These are phyloP conservation scores for Azemiops feae DNA, from an alignment of 2,113 vertebrate species.

Conservation along the genomic window DNA sequence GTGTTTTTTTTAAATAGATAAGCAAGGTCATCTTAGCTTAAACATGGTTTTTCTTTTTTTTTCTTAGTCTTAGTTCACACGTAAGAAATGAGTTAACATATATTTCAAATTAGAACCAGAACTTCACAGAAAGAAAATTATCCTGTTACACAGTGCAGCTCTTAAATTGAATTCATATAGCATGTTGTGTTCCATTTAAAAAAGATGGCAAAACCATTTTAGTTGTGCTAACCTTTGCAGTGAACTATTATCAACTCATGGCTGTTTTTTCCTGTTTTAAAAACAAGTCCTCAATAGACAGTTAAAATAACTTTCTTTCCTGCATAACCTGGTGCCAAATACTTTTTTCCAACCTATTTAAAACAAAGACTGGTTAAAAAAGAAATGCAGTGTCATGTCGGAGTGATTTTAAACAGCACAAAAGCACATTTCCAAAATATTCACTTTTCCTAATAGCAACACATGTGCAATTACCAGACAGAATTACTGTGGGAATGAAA, in stretches of 20 bases:
- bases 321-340: slow-evolving; percentile 60
- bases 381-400: slow-evolving; percentile 40
- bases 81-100: slow-evolving; percentile 33
- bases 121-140: slow-evolving; percentile 39
- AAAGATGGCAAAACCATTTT: slow-evolving; percentile 48
- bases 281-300: slow-evolving; percentile 68
- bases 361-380: slow-evolving; percentile 52
- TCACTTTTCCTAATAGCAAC: not conserved
- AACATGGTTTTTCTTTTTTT: not conserved
- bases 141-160: slow-evolving; percentile 23
- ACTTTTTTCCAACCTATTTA: slow-evolving; percentile 41
- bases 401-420: slow-evolving; percentile 26
- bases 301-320: slow-evolving; percentile 72
- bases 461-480: not conserved
- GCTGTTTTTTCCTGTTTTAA: slow-evolving; percentile 70
- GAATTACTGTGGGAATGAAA: not conserved
- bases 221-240: slow-evolving; percentile 38
- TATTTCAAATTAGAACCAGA: slow-evolving; percentile 39
- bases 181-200: slow-evolving; percentile 50
- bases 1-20: not conserved
- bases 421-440: slow-evolving; percentile 27
- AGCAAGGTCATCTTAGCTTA: not conserved
- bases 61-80: not conserved
- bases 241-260: slow-evolving; percentile 61
- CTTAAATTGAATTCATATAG: slow-evolving; percentile 29